A percentile compares a stretch with the other conserved stretches of the same genome.
Conservation (phyloP, 2,113 vertebrate genomes). For the mouse (Mus musculus) region GRCm39 chr3:44433501-44434000, state of each 20-base stretch:
- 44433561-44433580: not conserved
- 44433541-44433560: not conserved
- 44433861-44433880: not conserved
- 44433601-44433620: not conserved
- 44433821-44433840: not conserved
- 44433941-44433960: not conserved
- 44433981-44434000: slow-evolving; percentile 13
- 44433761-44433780: not conserved
- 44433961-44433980: too few relatives aligned
- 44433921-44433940: slow-evolving; percentile 44
- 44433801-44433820: not conserved
- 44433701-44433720: not conserved
- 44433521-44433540: not conserved
- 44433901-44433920: slow-evolving; percentile 33
- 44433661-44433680: not conserved
- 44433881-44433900: slow-evolving; percentile 36
- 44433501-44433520: not conserved
- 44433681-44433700: not conserved
- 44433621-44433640: not conserved
- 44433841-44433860: slow-evolving; percentile 28
- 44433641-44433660: not conserved
- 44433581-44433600: not conserved
- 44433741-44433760: not conserved
- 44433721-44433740: not conserved
- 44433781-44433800: not conserved